These are phyloP conservation scores for Forbesichthys papilliferus DNA, from an alignment of 2,113 vertebrate species.

Conservation along the genomic window DNA sequence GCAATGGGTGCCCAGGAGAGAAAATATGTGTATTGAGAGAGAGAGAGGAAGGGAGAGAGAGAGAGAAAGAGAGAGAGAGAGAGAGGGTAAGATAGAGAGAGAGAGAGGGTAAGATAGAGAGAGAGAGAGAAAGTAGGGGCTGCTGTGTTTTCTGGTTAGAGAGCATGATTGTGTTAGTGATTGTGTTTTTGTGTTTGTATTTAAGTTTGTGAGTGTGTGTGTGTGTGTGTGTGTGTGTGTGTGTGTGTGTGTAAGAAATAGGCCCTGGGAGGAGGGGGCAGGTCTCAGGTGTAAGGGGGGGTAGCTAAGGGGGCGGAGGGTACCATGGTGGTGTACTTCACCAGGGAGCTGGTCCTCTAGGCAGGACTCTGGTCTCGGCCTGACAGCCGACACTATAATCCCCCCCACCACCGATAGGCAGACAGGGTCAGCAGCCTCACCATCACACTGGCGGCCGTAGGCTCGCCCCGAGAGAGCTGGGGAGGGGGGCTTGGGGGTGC, in stretches of 20 bases:
- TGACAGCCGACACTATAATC: slow-evolving; percentile 65
- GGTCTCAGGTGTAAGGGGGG: too few relatives aligned
- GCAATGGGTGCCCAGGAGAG: neutral
- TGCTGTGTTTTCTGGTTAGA: too few relatives aligned
- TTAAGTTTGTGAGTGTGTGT: too few relatives aligned
- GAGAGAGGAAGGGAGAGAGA: neutral
- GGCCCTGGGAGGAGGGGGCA: too few relatives aligned
- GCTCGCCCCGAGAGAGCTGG: slow-evolving; percentile 33
- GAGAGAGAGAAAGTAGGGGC: too few relatives aligned
- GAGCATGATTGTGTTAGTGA: too few relatives aligned
- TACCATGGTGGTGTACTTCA: slow-evolving; percentile 8
- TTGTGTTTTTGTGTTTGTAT: too few relatives aligned
- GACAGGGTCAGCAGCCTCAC: slow-evolving; percentile 66
- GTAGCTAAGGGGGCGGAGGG: too few relatives aligned
- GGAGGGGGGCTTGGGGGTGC: slow-evolving; percentile 37
- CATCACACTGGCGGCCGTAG: slow-evolving; percentile 51
- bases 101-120: neutral
- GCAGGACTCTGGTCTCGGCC: slow-evolving; percentile 61
- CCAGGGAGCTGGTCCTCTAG: slow-evolving; percentile 52
- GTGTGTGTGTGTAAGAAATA: neutral
- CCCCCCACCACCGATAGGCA: slow-evolving; percentile 61
- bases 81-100: slow-evolving; percentile 4
- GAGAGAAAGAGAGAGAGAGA: neutral
- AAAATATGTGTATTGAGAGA: neutral
- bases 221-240: too few relatives aligned